A percentile compares a stretch with the other conserved stretches of the same genome.
Conservation (phyloP, 2,888 invertebrate species). For the Tenthredo livida region DNA sequence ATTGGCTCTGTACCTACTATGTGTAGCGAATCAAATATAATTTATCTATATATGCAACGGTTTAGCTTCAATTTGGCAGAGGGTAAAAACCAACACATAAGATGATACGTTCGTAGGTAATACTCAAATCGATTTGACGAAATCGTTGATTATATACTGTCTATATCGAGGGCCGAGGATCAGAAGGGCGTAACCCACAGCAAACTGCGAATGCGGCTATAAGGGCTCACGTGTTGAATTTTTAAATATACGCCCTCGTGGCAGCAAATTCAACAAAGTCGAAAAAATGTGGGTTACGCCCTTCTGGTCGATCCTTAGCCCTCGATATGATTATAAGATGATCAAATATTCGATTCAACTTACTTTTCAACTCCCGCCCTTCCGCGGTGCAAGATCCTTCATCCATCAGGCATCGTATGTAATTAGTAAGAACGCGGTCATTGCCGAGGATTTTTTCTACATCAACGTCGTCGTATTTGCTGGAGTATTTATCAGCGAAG, state of each 20-base stretch:
- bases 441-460: slow-evolving; percentile 82
- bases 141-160: neutral
- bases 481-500: slow-evolving; percentile 75
- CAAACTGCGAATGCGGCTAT: too few relatives aligned
- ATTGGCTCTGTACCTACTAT: neutral
- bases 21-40: neutral
- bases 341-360: slow-evolving; percentile 69
- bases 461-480: slow-evolving; percentile 81
- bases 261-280: too few relatives aligned
- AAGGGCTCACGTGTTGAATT: too few relatives aligned
- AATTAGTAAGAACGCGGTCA: slow-evolving; percentile 81
- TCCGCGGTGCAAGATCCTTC: slow-evolving; percentile 82
- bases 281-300: too few relatives aligned
- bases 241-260: too few relatives aligned
- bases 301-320: too few relatives aligned
- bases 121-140: neutral
- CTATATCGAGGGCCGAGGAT: too few relatives aligned
- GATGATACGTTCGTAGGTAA: too few relatives aligned
- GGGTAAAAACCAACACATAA: neutral
- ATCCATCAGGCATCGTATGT: slow-evolving; percentile 83
- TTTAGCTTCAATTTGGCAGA: neutral
- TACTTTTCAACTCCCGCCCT: slow-evolving; percentile 82
- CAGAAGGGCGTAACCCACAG: too few relatives aligned
- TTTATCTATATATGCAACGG: neutral
- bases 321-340: neutral